A percentile compares a stretch with the other conserved stretches of the same genome.
phyloP scores from a whole-genome alignment of 2,113 vertebrate species.

The Nettapus auritus region DNA sequence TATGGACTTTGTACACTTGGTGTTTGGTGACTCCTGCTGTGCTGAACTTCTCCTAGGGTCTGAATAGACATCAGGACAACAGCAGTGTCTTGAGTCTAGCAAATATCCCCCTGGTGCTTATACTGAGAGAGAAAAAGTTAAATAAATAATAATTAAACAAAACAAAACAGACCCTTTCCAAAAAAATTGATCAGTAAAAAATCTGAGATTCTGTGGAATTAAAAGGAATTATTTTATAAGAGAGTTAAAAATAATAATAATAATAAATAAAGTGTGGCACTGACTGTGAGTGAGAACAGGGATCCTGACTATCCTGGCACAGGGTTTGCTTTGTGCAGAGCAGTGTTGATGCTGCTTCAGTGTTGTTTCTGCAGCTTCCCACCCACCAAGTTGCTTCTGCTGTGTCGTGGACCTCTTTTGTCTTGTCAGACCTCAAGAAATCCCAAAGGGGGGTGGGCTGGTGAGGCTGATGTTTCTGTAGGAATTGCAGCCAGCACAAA shows the following conservation, averaged over 20 bases:
- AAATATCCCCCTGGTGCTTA: not conserved
- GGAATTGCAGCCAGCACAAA: not conserved
- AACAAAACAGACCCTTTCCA: not conserved
- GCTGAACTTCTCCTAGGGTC: not conserved
- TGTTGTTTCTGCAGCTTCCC: not conserved
- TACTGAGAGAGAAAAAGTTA: not conserved
- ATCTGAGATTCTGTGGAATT: not conserved
- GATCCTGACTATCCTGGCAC: not conserved
- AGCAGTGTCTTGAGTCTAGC: not conserved
- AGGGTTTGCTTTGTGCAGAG: not conserved
- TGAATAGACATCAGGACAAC: not conserved
- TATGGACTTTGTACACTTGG: not conserved
- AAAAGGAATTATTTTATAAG: not conserved
- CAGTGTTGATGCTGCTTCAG: not conserved
- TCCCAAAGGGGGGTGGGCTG: accelerated
- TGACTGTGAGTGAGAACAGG: not conserved
- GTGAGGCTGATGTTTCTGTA: not conserved
- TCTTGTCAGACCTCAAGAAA: not conserved
- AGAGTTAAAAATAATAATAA: not conserved
- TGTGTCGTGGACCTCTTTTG: not conserved
- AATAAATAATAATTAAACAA: too few relatives aligned
- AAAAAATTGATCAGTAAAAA: not conserved
- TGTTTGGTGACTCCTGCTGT: not conserved
- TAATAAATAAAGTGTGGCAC: not conserved
- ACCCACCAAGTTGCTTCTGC: not conserved